Evolutionary conservation across 2,797 vertebrate genomes (phyloP).

Genomic region (Lithobates sylvaticus): DNA sequence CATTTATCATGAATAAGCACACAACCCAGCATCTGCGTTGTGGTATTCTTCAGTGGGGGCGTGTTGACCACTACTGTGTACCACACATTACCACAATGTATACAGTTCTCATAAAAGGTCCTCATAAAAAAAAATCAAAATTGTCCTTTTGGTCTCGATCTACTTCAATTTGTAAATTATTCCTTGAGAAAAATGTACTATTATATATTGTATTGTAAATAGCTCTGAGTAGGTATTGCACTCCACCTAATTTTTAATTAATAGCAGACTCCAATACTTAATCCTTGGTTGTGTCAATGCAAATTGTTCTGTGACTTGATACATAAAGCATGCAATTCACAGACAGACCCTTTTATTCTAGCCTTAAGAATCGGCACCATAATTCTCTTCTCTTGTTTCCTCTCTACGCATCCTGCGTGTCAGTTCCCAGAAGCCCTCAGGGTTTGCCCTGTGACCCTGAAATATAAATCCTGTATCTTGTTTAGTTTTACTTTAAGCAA

Average conservation of each 20-base stretch:
- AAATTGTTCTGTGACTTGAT: conserved; percentile 43
- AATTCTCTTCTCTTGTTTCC: conserved; percentile 59
- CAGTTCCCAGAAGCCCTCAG: conserved; percentile 58
- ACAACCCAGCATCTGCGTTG: too few species aligned
- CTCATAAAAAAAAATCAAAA: too few species aligned
- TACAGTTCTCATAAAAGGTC: too few species aligned
- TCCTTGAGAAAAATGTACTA: too few species aligned
- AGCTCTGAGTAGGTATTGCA: background rate
- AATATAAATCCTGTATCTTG: conserved; percentile 60
- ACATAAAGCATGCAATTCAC: conserved; percentile 49
- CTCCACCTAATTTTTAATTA: background rate
- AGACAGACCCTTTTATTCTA: conserved; percentile 41
- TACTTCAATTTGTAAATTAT: too few species aligned
- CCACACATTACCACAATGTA: too few species aligned
- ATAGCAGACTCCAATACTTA: conserved; percentile 3
- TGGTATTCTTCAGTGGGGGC: too few species aligned
- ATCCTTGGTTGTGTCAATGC: conserved; percentile 45
- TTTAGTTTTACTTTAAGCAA: conserved; percentile 61
- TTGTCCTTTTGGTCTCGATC: too few species aligned
- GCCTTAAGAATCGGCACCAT: conserved; percentile 52
- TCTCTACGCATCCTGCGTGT: conserved; percentile 57
- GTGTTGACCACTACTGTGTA: too few species aligned
- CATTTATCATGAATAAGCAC: too few species aligned
- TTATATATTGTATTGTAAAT: background rate
- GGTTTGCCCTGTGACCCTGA: conserved; percentile 61